Conservation (phyloP, 2,113 vertebrate genomes). For the Brachyhypopomus occidentalis region DNA sequence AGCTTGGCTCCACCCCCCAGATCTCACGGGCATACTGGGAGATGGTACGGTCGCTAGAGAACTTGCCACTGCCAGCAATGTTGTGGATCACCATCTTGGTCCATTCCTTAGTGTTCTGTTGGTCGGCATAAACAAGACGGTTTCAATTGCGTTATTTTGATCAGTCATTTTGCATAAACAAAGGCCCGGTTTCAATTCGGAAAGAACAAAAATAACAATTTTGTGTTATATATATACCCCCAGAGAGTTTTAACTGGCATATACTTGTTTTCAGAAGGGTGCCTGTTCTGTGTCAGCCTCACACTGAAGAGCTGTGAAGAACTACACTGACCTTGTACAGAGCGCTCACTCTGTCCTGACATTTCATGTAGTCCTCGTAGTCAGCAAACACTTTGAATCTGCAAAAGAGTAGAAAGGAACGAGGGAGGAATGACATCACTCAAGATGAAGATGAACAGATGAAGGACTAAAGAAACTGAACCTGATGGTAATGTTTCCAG, state of each 20-base stretch:
- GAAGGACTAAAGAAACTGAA: not conserved
- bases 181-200: not conserved
- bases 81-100: constrained; percentile 78
- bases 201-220: not conserved
- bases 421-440: not conserved
- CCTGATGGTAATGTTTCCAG: too few relatives aligned
- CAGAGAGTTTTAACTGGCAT: too few relatives aligned
- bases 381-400: constrained; percentile 94
- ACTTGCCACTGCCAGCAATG: constrained; percentile 79
- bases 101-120: constrained; percentile 79
- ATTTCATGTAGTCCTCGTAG: constrained; percentile 87
- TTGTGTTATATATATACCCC: not conserved
- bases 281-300: not conserved
- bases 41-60: constrained; percentile 82
- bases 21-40: constrained; percentile 79
- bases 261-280: not conserved
- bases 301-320: too few relatives aligned
- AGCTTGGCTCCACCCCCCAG: constrained; percentile 77
- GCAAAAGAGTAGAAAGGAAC: constrained; percentile 22
- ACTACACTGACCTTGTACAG: constrained; percentile 83
- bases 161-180: not conserved
- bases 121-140: not conserved
- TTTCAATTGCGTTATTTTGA: not conserved
- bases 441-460: not conserved
- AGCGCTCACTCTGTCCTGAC: constrained; percentile 85